Base-by-base conservation (phyloP, 2,888 invertebrate species). In the Diarsia brunnea region DNA sequence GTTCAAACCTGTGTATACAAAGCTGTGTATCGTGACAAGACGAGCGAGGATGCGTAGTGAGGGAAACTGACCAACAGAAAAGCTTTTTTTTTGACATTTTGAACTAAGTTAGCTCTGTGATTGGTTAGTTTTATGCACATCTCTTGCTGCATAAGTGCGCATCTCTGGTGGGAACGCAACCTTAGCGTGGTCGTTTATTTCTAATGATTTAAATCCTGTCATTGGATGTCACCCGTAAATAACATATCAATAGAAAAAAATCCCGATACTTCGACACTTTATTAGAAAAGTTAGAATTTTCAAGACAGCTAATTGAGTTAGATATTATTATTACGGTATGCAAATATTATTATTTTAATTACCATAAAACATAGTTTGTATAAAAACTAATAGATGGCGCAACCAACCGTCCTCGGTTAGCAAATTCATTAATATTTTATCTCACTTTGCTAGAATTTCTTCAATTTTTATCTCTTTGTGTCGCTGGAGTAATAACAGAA, bases 391-490 rank as follows among this genome's bases (percentile, higher is more conserved):
- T 67, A 80, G 38, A 53, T 58, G n/a, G 45, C 53, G 43, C 19
- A 11, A 31, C 38, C 16, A 27, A 31, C 24, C 38, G 24, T 60
- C 51, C 61, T 38, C 27, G 12, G 21, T 66, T 66, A 69, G 27
- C 72, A 60, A 79, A 75, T 68, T 72, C 49, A 75, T 69, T 75
- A 79, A 73, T 74, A 61, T 69, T 79, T 72, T 60, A 69, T 60
- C 66, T 38, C 43, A 75, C 51, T 82, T 82, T 72, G 24, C 68
- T 76, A 60, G 47, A 73, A 63, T 74, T 74, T 70, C 73, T 78
- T 72, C 24, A 85, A 78, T 73, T 75, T 78, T 74, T 77, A 78
- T 77, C 53, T 73, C 69, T 79, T 82, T 86, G 71, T 84, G 82
- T 68, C 73, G 24, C 67, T 47, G 27, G 45, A 69, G 58, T 75